Evolutionary conservation across 2,113 vertebrate species (phyloP), one percentile per base, ranked within the genome.

Genomic region (Mobula birostris): DNA sequence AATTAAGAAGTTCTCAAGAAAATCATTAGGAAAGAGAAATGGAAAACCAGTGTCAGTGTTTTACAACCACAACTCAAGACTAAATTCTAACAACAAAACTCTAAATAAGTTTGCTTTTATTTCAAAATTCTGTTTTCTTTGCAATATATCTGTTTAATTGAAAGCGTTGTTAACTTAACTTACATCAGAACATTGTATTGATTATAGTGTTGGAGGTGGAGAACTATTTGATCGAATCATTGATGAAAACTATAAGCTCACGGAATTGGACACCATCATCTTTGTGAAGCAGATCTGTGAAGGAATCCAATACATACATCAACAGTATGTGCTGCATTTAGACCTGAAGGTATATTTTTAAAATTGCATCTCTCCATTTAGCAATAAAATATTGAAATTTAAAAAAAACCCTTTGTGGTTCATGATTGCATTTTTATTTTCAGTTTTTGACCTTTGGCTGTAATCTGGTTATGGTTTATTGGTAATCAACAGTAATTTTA

Each of bases 201-300:
- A 74, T 95, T 94, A 93, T 95, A 99, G 98, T 36, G 98, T 99
- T 76, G 98, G 98, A 76, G 98, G 98, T 0, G 99, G 98, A 0
- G 99, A 99, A 80, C 97, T 99, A 94, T 99, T 99, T 95, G 98
- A 99, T 94, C 97, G 98, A 19, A 99, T 99, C 94, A 98, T 98
- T 14, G 98, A 99, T 85, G 98, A 99, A 94, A 98, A 95, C 95
- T 98, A 97, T 94, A 97, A 96, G 94, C 96, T 99, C 95, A 99
- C 98, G 0, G 99, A 99, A 85, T 91, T 97, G 94, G 97, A 98
- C 5, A 98, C 98, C 2, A 95, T 98, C 94, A 95, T 96, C 32
- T 99, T 98, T 96, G 98, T 98, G 95, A 98, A 95, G 94, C 98
- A 99, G 96, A 98, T 99, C 83, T 97, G 98, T 94, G 97, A 98